Evolutionary conservation across 2,797 vertebrate genomes (phyloP).

Genomic region (Diplodus sargus): DNA sequence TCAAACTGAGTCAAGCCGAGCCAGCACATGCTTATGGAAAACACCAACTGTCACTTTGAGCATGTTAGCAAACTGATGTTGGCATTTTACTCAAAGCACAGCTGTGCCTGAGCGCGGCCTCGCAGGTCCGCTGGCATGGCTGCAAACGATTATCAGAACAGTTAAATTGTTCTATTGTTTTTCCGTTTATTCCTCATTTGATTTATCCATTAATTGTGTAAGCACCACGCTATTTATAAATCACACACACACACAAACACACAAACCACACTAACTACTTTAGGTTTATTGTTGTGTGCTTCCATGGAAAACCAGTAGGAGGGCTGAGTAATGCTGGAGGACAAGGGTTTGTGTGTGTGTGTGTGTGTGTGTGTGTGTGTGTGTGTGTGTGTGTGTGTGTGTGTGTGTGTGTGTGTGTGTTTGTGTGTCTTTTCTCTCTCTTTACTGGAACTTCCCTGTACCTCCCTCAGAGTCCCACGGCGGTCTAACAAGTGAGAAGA

Average conservation of each 20-base stretch:
- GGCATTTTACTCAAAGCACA: not conserved
- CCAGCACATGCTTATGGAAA: too few species aligned
- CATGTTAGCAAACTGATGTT: not conserved
- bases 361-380: slow-evolving; percentile 27
- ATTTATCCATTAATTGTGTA: slow-evolving; percentile 27
- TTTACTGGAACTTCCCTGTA: slow-evolving; percentile 62
- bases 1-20: too few species aligned
- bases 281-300: slow-evolving; percentile 61
- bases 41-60: not conserved
- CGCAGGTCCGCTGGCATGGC: not conserved
- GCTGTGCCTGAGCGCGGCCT: not conserved
- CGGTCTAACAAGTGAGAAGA: slow-evolving; percentile 61
- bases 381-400: slow-evolving; percentile 9
- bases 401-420: slow-evolving; percentile 11
- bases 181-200: not conserved
- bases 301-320: slow-evolving; percentile 75
- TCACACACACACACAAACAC: slow-evolving; percentile 36
- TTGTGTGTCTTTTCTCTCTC: slow-evolving; percentile 21
- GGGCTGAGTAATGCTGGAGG: slow-evolving; percentile 65
- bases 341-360: slow-evolving; percentile 13
- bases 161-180: not conserved
- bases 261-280: slow-evolving; percentile 47
- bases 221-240: slow-evolving; percentile 27
- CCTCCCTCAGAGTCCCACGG: slow-evolving; percentile 50
- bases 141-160: not conserved